phyloP scores from a whole-genome alignment of 2,113 vertebrate genomes.

The Brachyhypopomus gauderio region DNA sequence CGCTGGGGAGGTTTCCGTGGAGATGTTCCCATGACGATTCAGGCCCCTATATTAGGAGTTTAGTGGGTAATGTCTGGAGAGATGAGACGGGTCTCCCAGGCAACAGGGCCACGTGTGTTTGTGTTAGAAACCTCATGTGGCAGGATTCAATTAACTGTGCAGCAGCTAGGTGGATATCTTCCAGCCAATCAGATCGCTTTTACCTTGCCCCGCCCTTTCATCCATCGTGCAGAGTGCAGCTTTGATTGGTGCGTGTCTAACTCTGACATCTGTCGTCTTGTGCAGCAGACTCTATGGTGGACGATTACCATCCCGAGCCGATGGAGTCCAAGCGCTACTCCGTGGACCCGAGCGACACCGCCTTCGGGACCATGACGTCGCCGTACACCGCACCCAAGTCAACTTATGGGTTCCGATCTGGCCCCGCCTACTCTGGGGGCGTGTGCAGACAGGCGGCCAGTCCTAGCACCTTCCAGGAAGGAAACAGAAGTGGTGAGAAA shows the following conservation, averaged over 20 bases:
- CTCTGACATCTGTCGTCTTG: conserved; percentile 38
- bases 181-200: not conserved
- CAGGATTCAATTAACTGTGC: not conserved
- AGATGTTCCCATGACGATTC: conserved; percentile 44
- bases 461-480: conserved; percentile 80
- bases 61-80: not conserved
- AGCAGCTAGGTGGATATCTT: not conserved
- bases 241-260: not conserved
- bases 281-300: conserved; percentile 78
- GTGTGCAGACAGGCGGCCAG: conserved; percentile 80
- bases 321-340: conserved; percentile 77
- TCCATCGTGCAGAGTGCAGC: not conserved
- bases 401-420: conserved; percentile 71
- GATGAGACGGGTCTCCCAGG: not conserved
- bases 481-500: conserved; percentile 86
- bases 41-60: conserved; percentile 21
- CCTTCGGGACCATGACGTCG: conserved; percentile 75
- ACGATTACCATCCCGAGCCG: conserved; percentile 79
- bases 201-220: too few species aligned
- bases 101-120: not conserved
- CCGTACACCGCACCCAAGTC: conserved; percentile 69
- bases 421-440: conserved; percentile 70
- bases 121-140: not conserved
- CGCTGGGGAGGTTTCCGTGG: conserved; percentile 22
- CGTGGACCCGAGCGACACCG: conserved; percentile 75